Conservation (phyloP, 2,888 invertebrate species). For the Zaprionus obscuricornis region DNA sequence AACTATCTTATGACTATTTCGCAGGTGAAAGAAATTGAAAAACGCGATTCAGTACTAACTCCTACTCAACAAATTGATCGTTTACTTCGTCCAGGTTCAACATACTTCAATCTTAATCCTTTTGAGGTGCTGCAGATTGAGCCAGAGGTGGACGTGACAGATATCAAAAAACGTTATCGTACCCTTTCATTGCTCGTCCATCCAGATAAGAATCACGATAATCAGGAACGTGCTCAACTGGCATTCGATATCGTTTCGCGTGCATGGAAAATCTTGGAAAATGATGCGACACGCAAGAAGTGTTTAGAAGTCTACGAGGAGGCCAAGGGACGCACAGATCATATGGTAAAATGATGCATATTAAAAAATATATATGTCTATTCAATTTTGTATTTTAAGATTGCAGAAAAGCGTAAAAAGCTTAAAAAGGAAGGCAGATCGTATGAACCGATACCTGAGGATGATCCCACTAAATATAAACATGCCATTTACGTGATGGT, state of each 20-base stretch:
- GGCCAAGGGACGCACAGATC: constrained; percentile 96
- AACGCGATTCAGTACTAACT: constrained; percentile 97
- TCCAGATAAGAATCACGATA: constrained; percentile 99
- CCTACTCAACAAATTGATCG: constrained; percentile 98
- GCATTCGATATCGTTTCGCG: constrained; percentile 97
- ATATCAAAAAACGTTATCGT: constrained; percentile 98
- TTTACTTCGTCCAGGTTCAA: constrained; percentile 96
- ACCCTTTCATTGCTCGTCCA: constrained; percentile 98
- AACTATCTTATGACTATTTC: constrained; percentile 74
- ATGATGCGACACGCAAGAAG: constrained; percentile 95
- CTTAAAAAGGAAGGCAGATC: constrained; percentile 94
- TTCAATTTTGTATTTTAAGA: constrained; percentile 84
- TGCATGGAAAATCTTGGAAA: constrained; percentile 97
- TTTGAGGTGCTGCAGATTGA: constrained; percentile 95
- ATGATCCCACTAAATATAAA: constrained; percentile 92
- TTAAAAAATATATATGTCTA: background rate
- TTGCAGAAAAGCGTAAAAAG: constrained; percentile 96
- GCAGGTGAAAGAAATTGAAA: constrained; percentile 99
- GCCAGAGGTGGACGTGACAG: constrained; percentile 93
- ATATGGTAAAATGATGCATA: constrained; percentile 88
- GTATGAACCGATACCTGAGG: constrained; percentile 91
- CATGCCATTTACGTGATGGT: constrained; percentile 99
- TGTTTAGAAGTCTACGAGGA: constrained; percentile 99
- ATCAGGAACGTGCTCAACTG: constrained; percentile 95
- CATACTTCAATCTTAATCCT: constrained; percentile 99